Evolutionary conservation across 2,113 vertebrate species (phyloP), one percentile per base, ranked within the genome.

Genomic region (Xyrauchen texanus): DNA sequence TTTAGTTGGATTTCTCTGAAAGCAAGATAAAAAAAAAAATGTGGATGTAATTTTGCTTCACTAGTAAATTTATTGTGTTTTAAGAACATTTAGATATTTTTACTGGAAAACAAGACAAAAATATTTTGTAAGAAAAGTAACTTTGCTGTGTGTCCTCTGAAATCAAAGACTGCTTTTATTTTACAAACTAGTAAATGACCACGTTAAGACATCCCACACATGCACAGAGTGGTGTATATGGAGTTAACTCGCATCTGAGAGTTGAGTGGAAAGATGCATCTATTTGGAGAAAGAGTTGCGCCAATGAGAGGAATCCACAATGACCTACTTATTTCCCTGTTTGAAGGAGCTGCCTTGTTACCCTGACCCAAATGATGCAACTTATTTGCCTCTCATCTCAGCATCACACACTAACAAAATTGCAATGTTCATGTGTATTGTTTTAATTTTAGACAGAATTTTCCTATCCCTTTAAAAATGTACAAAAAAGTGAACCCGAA

Each of bases 241-340:
- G 85, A 84, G 88, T 90, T 90, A 90, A 90, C 58, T 7, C 87
- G 77, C 88, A 88, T 85, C 89, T 90, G 89, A 81, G 89, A 86
- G 85, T 85, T 21, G 86, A 90, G 84, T 89, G 87, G 89, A 90
- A 91, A 91, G 90, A 86, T 73, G 73, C 86, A 87, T 85, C 85
- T 90, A 87, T 92, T 92, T 91, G 90, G 85, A 89, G 85, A 89
- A 88, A 88, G 89, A 77, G 47, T 72, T 82, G 88, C 88, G 89
- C 90, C 89, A 90, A 90, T 91, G 88, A 91, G 90, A 88, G 89
- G 88, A 90, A 91, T 92, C 90, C 86, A 88, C 81, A 85, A 82
- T 90, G 89, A 91, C 90, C 90, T 91, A 92, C 87, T 90, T 92
- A 85, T 88, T 57, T 2, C 15, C 68, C 80, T 76, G 12, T 62